A percentile compares a stretch with the other conserved stretches of the same genome.
Conservation (phyloP, 2,888 invertebrate species). For the Camponotus fellah region DNA sequence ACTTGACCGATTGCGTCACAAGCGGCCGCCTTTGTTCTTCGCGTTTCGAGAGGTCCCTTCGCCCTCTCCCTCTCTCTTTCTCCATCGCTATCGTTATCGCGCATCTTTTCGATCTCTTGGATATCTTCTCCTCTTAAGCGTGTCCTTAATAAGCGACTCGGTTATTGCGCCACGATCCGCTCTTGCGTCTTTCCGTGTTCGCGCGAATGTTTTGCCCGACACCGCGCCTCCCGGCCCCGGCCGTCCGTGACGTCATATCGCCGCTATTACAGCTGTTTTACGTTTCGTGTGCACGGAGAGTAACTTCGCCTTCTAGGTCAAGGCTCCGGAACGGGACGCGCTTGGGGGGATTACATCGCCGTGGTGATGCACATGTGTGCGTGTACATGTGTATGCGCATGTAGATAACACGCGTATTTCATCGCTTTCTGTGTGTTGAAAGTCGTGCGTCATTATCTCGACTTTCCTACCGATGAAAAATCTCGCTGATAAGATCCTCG, state of each 20-base stretch:
- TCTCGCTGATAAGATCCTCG: background rate
- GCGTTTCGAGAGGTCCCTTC: background rate
- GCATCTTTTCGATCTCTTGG: too few relatives aligned
- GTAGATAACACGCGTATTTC: background rate
- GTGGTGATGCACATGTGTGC: background rate
- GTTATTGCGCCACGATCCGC: background rate
- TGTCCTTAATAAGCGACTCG: background rate
- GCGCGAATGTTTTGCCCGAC: background rate
- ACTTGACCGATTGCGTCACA: background rate
- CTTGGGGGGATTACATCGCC: conserved; percentile 41
- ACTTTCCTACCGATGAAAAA: background rate
- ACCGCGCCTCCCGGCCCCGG: conserved; percentile 23
- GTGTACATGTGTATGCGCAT: too few relatives aligned
- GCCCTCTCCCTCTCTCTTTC: too few relatives aligned
- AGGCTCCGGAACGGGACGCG: conserved; percentile 45
- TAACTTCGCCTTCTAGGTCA: conserved; percentile 51
- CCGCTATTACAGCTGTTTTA: conserved; percentile 46
- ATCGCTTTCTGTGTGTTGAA: background rate
- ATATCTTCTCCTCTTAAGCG: background rate
- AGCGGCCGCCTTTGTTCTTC: background rate
- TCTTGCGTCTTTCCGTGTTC: background rate
- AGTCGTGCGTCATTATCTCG: background rate
- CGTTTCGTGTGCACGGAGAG: conserved; percentile 35
- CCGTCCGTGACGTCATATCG: conserved; percentile 39
- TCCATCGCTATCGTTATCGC: background rate